phyloP scores from a whole-genome alignment of 2,888 invertebrate genomes.

The Lathronympha strigana region DNA sequence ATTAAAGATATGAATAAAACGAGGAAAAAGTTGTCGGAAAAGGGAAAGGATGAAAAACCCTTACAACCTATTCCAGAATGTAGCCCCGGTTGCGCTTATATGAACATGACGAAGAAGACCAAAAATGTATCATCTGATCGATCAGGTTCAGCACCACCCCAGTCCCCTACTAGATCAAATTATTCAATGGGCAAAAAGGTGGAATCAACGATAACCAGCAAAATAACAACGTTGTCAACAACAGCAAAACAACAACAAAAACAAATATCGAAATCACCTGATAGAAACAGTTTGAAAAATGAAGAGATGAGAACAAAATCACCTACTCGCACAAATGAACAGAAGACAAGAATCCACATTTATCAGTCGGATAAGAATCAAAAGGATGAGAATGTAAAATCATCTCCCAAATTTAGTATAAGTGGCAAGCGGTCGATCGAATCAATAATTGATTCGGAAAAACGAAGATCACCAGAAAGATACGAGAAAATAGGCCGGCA shows the following conservation, averaged over 20 bases:
- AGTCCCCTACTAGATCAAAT: conserved; percentile 3
- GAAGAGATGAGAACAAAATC: conserved; percentile 1
- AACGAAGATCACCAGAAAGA: not conserved
- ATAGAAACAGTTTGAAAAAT: not conserved
- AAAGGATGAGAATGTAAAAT: not conserved
- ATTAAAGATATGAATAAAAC: conserved; percentile 51
- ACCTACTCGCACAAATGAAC: not conserved
- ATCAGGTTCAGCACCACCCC: conserved; percentile 1
- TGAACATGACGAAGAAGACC: conserved; percentile 3
- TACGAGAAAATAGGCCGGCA: not conserved
- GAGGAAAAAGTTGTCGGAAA: conserved; percentile 45
- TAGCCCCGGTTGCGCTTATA: conserved; percentile 22
- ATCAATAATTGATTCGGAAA: conserved; percentile 12
- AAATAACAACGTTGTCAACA: not conserved
- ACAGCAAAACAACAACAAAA: not conserved
- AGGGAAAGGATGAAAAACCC: conserved; percentile 26
- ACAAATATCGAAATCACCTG: conserved; percentile 1
- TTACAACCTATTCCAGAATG: conserved; percentile 29
- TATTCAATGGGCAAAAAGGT: not conserved
- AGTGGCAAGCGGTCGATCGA: conserved; percentile 3
- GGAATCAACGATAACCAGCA: not conserved
- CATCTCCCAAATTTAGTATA: conserved; percentile 3
- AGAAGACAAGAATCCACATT: conserved; percentile 1
- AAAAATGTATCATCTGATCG: not conserved
- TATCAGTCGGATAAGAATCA: not conserved